Conservation (phyloP, 2,113 vertebrate species). For the Brachyhypopomus occidentalis region DNA sequence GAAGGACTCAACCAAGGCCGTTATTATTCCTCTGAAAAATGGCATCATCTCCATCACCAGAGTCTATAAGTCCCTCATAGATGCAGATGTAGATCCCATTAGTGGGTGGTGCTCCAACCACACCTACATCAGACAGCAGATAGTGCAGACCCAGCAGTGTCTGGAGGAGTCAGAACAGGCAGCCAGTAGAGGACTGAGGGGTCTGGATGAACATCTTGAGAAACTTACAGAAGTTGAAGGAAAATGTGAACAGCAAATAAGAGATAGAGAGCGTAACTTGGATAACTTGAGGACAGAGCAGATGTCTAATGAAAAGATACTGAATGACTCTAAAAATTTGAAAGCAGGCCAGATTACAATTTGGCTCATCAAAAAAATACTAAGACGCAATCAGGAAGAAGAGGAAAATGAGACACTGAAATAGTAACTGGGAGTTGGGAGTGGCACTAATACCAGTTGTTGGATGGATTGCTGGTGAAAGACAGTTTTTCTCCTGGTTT, state of each 20-base stretch:
- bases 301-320: background rate
- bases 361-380: background rate
- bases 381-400: background rate
- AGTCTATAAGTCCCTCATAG: background rate
- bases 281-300: background rate
- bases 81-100: constrained; percentile 1
- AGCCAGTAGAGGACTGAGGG: background rate
- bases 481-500: background rate
- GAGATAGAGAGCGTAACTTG: background rate
- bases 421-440: background rate
- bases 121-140: constrained; percentile 20
- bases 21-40: background rate
- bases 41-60: constrained; percentile 22
- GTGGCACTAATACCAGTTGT: background rate
- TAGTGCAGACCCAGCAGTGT: background rate
- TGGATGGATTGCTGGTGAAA: constrained; percentile 41
- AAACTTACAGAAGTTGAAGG: background rate
- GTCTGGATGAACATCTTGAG: constrained; percentile 19
- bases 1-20: background rate
- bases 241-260: background rate
- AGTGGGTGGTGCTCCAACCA: constrained; percentile 13
- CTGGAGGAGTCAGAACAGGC: background rate
- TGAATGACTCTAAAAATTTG: background rate
- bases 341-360: background rate
- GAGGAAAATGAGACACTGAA: background rate